Evolutionary conservation across 2,113 vertebrate genomes (phyloP).

Genomic region (Campylorhamphus procurvoides): DNA sequence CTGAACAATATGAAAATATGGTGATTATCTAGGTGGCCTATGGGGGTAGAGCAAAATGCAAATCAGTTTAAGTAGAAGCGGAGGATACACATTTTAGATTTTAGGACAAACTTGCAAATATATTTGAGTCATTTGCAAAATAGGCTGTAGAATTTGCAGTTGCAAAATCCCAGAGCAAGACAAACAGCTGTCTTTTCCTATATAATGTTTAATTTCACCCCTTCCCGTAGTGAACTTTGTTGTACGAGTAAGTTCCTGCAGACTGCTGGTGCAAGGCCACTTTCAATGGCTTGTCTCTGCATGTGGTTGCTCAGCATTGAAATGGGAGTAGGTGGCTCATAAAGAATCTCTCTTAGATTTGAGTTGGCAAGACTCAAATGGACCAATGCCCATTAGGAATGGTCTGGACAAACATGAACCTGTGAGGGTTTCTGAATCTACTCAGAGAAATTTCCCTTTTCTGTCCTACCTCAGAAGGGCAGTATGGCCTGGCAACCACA

Average conservation of each 20-base stretch:
- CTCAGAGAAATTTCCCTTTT: background rate
- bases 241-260: rapidly evolving
- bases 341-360: background rate
- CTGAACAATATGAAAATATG: background rate
- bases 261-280: background rate
- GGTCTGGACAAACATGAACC: background rate
- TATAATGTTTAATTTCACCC: background rate
- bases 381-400: rapidly evolving
- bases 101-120: background rate
- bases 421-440: background rate
- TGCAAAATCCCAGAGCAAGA: background rate
- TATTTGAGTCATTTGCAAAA: background rate
- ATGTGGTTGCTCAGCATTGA: background rate
- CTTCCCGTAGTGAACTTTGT: background rate
- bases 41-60: background rate
- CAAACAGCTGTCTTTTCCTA: background rate
- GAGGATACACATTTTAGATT: background rate
- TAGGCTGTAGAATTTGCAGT: background rate
- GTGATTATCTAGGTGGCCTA: background rate
- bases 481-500: background rate
- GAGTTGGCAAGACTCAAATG: background rate
- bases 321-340: background rate
- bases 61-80: background rate
- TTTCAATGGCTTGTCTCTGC: background rate
- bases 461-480: background rate